Evolutionary conservation across 35 echinoderm and acorn worm genomes (phyloP).

Genomic region (Nesometra sesokonis): DNA sequence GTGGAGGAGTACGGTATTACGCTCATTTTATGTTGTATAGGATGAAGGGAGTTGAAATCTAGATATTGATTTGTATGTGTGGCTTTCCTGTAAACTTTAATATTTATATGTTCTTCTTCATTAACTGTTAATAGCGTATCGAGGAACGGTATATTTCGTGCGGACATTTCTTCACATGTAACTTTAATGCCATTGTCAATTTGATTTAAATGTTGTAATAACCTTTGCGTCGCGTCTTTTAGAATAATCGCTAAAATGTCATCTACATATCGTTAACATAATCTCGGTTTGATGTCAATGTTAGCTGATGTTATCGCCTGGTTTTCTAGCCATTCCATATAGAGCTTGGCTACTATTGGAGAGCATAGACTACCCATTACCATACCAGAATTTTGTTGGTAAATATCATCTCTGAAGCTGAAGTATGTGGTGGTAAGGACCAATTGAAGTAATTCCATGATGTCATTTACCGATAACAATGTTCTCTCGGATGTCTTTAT

Average conservation of each 20-base stretch:
- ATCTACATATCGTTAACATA: not conserved
- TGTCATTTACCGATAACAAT: not conserved
- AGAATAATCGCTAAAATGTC: not conserved
- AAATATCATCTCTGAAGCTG: not conserved
- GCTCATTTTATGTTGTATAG: constrained; percentile 15
- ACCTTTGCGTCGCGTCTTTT: not conserved
- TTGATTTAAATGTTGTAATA: not conserved
- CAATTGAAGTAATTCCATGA: not conserved
- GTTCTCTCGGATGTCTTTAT: not conserved
- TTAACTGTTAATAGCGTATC: not conserved
- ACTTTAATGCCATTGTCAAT: not conserved
- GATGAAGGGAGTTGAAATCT: constrained; percentile 12
- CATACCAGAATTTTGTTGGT: not conserved
- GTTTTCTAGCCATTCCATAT: not conserved
- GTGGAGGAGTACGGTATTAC: constrained; percentile 10
- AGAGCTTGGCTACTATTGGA: not conserved
- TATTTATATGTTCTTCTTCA: not conserved
- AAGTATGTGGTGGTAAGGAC: constrained; percentile 10
- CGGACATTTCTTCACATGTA: not conserved
- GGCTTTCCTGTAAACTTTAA: not conserved
- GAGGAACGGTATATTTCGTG: not conserved
- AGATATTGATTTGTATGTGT: constrained; percentile 33
- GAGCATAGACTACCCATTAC: constrained; percentile 3
- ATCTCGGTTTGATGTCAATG: not conserved
- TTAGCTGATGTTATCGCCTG: not conserved